Evolutionary conservation across 2,797 vertebrate species (phyloP), one percentile per base, ranked within the genome.

Genomic region (Brotula barbata): DNA sequence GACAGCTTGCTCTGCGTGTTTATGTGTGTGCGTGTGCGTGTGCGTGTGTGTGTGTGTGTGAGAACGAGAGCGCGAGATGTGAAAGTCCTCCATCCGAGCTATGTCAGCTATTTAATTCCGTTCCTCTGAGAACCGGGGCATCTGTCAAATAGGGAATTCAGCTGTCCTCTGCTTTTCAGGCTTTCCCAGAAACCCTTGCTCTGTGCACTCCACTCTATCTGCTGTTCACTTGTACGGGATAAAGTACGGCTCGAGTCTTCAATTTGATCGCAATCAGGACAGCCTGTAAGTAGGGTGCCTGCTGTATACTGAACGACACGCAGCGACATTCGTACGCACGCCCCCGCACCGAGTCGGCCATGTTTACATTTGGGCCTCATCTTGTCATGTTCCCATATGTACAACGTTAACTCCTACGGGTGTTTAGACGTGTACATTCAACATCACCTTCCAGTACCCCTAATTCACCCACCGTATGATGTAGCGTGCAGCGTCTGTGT

Each of bases 91-190:
- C 42, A 52, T 82, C 83, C 72, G 77, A 84, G 82, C 82, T 78
- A 85, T 83, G 81, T 73, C 74, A 75, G 17, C 63, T 73, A 85
- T 86, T 81, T 78, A 58, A 80, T 79, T 75, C 39, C 20, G 53
- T 7, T 53, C 59, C 76, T 75, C 71, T 9, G 68, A 75, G 79
- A 82, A 64, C 62, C 46, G 1, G 28, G 34, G 70, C 85, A 80
- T 85, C 82, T 84, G 86, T 85, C 84, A 77, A 71, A 71, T 57
- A 59, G 73, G 62, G 65, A 66, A 73, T 58, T 73, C 86, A 88
- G 86, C 85, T 89, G 85, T 80, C 66, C 61, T 66, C 63, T 39
- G 52, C 59, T 34, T 41, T 73, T 68, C 45, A 67, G 43, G 57
- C 44, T 72, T 68, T 77, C 68, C 72, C 72, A 71, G n/a, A 66